These are phyloP conservation scores for Bursaphelenchus okinawaensis DNA, from an alignment of 2,888 invertebrate genomes.

Conservation along the genomic window DNA sequence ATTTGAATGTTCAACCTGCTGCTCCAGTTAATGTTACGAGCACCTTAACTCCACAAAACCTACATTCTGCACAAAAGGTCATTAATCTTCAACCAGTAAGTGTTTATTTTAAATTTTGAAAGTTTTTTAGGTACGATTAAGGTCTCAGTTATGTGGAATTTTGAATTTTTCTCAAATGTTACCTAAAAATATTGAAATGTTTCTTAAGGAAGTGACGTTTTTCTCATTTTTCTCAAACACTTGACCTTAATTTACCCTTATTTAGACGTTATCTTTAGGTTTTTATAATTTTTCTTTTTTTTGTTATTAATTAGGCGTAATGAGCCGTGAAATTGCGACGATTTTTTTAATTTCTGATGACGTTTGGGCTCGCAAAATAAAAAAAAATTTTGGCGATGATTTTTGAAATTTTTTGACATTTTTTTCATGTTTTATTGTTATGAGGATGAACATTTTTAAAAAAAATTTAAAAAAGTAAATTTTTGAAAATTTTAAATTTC, in stretches of 20 bases:
- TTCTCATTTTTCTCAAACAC: too few relatives aligned
- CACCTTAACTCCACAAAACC: neutral
- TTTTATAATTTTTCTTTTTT: neutral
- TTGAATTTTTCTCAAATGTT: too few relatives aligned
- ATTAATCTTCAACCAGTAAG: neutral
- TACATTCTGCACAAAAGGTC: neutral
- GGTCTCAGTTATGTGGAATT: too few relatives aligned
- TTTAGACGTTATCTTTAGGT: neutral
- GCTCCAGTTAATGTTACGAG: neutral
- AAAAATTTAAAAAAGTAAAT: neutral
- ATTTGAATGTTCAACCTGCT: neutral
- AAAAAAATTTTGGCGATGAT: too few relatives aligned
- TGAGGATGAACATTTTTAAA: neutral
- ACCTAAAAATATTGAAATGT: too few relatives aligned
- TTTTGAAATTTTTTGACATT: too few relatives aligned
- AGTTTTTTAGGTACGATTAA: too few relatives aligned
- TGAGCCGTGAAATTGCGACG: neutral
- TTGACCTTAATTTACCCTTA: neutral
- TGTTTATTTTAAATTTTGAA: too few relatives aligned
- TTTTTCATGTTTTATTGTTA: too few relatives aligned
- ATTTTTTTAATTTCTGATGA: neutral
- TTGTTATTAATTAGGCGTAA: neutral
- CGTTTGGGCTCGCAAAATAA: too few relatives aligned
- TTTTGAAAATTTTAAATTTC: too few relatives aligned
- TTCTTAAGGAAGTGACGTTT: too few relatives aligned